Base-by-base conservation (phyloP, 2,888 invertebrate genomes). In the Hylaea fasciaria region DNA sequence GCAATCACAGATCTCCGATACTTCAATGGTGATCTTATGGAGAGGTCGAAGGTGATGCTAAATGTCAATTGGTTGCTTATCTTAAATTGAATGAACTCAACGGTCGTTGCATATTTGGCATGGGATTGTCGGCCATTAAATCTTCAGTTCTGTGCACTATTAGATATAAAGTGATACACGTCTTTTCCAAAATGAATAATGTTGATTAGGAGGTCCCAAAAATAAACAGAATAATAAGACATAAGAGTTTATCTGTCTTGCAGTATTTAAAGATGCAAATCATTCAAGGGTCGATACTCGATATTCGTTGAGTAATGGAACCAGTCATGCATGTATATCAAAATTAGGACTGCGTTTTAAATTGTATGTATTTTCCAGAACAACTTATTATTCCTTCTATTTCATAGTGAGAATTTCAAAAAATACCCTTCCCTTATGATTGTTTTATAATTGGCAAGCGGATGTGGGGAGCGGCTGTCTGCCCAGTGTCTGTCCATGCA, bases 381-480 rank as follows among this genome's bases (percentile, higher is more conserved):
- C n/a, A 10, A n/a, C n/a, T 39, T n/a, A 22, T 2, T 13, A 4
- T 40, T 40, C 4, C 2, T 13, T 40, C 1, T 2, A 40, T 7
- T 41, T 46, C 11, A 32, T 45, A 17, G 35, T 39, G 11, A 29
- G 9, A 45, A 35, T 35, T 50, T 64, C 35, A 14, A 45, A 61
- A 60, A 57, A 40, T 13, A 51, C 46, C 29, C 28, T 53, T 16
- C 47, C 22, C 47, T 56, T 13, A 16, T 62, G 51, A 62, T 66
- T 56, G 41, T 53, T 61, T 66, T 69, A 72, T 73, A 73, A 80
- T 74, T 65, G 68, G 49, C 51, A 74, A 70, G 78, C 87, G 89
- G 87, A 90, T 85, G 82, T 78, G 68, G 77, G 80, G 78, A 77
- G 74, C 73, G 60, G 69, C 67, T 69, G 76, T 70, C 74, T 76